These are phyloP conservation scores for Chroicocephalus ridibundus DNA, from an alignment of 2,113 vertebrate genomes.

Conservation along the genomic window DNA sequence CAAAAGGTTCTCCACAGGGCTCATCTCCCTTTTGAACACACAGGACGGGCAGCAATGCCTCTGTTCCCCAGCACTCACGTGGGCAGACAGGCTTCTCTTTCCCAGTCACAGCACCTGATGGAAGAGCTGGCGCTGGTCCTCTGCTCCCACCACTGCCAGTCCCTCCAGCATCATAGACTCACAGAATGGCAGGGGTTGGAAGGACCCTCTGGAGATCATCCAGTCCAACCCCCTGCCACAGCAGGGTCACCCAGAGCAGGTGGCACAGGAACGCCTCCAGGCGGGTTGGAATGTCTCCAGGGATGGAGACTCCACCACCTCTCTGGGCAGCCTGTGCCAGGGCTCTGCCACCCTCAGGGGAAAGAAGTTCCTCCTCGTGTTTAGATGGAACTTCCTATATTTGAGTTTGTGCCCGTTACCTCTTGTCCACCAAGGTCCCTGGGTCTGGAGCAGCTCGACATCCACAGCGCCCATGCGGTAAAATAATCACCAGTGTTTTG, in stretches of 20 bases:
- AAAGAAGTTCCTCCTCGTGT: too few species aligned
- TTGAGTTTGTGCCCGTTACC: too few species aligned
- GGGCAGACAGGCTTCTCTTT: not conserved
- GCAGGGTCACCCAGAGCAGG: too few species aligned
- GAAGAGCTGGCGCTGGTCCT: not conserved
- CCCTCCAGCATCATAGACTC: not conserved
- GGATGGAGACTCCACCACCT: too few species aligned
- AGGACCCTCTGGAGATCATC: too few species aligned
- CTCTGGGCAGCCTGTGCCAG: too few species aligned
- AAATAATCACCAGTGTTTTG: not conserved
- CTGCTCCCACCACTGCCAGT: accelerated
- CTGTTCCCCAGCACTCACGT: accelerated
- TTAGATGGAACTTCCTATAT: too few species aligned
- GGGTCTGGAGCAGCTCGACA: not conserved
- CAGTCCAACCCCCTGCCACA: too few species aligned
- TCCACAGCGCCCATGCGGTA: accelerated
- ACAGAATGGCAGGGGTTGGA: too few species aligned
- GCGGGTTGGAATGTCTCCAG: too few species aligned
- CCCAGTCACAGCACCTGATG: accelerated
- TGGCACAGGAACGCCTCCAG: too few species aligned
- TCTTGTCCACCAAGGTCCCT: not conserved
- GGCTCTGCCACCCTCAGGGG: too few species aligned
- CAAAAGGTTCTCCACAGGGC: accelerated
- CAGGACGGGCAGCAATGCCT: accelerated
- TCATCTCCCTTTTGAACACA: not conserved